phyloP scores from a whole-genome alignment of 2,113 vertebrate genomes.

The Muscicapa adusta region DNA sequence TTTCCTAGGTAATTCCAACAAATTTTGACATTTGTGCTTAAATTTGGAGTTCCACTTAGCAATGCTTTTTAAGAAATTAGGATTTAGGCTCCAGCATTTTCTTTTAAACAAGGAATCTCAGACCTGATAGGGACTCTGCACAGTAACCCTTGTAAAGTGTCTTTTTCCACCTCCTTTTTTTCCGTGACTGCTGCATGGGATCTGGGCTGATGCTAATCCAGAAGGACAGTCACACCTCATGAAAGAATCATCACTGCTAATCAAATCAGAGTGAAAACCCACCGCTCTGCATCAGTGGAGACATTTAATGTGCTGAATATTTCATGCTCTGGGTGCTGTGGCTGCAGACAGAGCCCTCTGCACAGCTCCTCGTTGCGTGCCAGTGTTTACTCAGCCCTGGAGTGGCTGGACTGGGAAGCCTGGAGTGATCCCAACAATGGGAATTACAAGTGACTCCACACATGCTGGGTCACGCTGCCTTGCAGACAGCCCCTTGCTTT shows the following conservation, averaged over 20 bases:
- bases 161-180: conserved; percentile 51
- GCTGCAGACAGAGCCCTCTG: conserved; percentile 79
- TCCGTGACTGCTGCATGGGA: conserved; percentile 85
- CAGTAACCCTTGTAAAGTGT: neutral
- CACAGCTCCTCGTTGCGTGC: conserved; percentile 84
- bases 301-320: conserved; percentile 85
- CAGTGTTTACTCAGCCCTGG: conserved; percentile 88
- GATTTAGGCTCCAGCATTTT: neutral
- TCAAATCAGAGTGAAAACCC: conserved; percentile 92
- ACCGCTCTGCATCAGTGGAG: conserved; percentile 82
- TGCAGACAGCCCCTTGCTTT: conserved; percentile 55
- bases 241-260: conserved; percentile 97
- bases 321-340: conserved; percentile 83
- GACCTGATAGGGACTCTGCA: neutral
- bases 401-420: conserved; percentile 68
- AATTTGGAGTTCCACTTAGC: neutral
- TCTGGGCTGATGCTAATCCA: conserved; percentile 87
- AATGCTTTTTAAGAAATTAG: neutral
- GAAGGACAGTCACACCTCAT: conserved; percentile 90
- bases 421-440: conserved; percentile 84
- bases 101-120: neutral
- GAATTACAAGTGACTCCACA: conserved; percentile 86
- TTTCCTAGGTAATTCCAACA: neutral
- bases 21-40: neutral
- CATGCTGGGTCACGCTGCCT: conserved; percentile 72